Percentiles rank a stretch among this genome's conserved stretches.
phyloP scores from a whole-genome alignment of 2,888 invertebrate genomes.

The Callimorpha dominula region DNA sequence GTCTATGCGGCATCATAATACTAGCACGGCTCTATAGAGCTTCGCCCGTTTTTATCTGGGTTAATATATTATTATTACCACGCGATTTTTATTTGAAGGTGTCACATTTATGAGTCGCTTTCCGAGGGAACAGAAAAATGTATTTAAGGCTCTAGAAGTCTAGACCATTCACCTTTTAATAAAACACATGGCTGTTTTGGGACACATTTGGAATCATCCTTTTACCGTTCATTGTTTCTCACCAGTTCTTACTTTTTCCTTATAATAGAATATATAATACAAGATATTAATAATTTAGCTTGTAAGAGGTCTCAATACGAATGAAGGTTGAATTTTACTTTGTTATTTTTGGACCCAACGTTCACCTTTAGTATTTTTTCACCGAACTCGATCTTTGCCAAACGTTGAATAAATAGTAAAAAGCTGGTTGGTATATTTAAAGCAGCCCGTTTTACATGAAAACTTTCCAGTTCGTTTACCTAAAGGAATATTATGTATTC shows the following conservation, averaged over 20 bases:
- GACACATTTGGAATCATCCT: neutral
- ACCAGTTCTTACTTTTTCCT: neutral
- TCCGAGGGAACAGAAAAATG: too few species aligned
- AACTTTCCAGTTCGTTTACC: neutral
- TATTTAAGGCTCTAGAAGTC: too few species aligned
- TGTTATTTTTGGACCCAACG: constrained; percentile 21
- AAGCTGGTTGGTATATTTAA: constrained; percentile 1
- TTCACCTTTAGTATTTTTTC: constrained; percentile 1
- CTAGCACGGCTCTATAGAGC: too few species aligned
- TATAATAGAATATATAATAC: neutral
- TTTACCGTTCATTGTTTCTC: neutral
- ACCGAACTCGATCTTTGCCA: constrained; percentile 2
- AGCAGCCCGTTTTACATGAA: neutral
- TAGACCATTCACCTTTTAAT: neutral
- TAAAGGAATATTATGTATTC: neutral
- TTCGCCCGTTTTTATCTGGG: too few species aligned
- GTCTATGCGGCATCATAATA: too few species aligned
- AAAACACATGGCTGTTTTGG: neutral
- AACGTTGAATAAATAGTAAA: constrained; percentile 15
- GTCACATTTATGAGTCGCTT: too few species aligned
- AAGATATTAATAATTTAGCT: neutral
- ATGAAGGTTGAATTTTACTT: constrained; percentile 29
- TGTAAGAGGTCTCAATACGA: constrained; percentile 2
- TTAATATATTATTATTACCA: too few species aligned
- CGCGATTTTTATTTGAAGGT: too few species aligned